Conservation (phyloP, 2,797 vertebrate genomes). For the Pangasius djambal region DNA sequence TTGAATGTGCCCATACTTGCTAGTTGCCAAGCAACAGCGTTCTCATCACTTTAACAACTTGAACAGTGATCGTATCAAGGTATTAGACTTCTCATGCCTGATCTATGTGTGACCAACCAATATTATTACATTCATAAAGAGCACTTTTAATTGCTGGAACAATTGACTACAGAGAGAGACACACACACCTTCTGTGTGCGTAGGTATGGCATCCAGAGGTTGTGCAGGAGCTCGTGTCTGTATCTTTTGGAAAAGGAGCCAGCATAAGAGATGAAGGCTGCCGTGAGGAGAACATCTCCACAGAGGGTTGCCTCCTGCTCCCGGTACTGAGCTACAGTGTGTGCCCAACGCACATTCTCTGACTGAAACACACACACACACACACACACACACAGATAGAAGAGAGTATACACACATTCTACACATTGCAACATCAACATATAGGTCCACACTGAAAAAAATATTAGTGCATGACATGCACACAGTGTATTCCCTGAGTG, state of each 20-base stretch:
- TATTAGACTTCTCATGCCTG: neutral
- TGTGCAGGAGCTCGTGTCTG: constrained; percentile 71
- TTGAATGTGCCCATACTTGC: neutral
- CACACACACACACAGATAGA: constrained; percentile 12
- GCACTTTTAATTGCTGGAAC: neutral
- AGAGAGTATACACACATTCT: neutral
- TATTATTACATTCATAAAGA: neutral
- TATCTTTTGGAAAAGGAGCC: constrained; percentile 78
- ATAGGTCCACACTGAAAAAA: neutral
- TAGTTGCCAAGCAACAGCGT: neutral
- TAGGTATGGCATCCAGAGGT: constrained; percentile 76
- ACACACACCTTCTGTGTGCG: constrained; percentile 67
- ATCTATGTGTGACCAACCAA: neutral
- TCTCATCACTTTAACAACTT: neutral
- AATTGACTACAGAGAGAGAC: neutral
- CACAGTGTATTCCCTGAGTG: too few species aligned
- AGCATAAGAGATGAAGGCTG: constrained; percentile 75
- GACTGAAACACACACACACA: constrained; percentile 62
- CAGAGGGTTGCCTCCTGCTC: constrained; percentile 78
- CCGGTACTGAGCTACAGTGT: constrained; percentile 75
- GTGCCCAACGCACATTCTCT: constrained; percentile 79
- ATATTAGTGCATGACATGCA: neutral
- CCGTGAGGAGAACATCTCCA: constrained; percentile 77
- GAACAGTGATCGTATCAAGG: neutral
- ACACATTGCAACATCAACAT: neutral